Base-by-base conservation (phyloP, 1,140 invertebrate species). In the Apis laboriosa region DNA sequence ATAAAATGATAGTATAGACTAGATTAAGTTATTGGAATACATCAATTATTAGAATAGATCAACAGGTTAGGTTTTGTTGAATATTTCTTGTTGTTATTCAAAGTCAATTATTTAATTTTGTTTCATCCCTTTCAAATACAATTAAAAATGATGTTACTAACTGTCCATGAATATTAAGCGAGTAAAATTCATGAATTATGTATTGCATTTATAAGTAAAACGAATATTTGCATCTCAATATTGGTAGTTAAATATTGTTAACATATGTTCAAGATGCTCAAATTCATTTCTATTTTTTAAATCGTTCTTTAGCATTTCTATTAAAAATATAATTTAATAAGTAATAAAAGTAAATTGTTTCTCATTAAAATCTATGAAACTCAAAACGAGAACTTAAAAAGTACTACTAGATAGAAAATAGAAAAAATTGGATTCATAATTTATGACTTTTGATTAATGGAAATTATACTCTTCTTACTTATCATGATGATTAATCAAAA, bases 121-220 rank as follows among this genome's bases (percentile, higher is more conserved):
- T 61, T 34, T 74, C 34, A 15, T 2, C 24, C 43, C 72, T n/a
- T 51, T 60, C 43, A 75, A 58, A 19, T n/a, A n/a, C 28, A 60
- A 34, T n/a, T 58, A n/a, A 21, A 73, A 73, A 55, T 43, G 17
- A 64, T 66, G 60, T 76, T 76, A 53, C 49, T 21, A 12, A 19
- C 49, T 64, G 49, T 64, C 49, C 72, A 28, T 75, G 72, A 75
- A 75, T 61, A 61, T 43, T 49, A 75, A 75, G 3, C 72, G 34
- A 71, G 51, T 15, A 43, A 63, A 12, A 51, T 12, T n/a, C 51
- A 66, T 66, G 75, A 77, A 77, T 77, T 66, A 66, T 77, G 72
- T 49, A 75, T 66, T 17, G 19, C n/a, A 53, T 66, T 55, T 55
- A 13, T 55, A 66, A 34, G 61, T 21, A 34, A 34, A 66, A 53